Percentiles rank a stretch among this genome's conserved stretches.
Evolutionary conservation across 2,113 vertebrate species (phyloP).

Genomic region (Pavo muticus): DNA sequence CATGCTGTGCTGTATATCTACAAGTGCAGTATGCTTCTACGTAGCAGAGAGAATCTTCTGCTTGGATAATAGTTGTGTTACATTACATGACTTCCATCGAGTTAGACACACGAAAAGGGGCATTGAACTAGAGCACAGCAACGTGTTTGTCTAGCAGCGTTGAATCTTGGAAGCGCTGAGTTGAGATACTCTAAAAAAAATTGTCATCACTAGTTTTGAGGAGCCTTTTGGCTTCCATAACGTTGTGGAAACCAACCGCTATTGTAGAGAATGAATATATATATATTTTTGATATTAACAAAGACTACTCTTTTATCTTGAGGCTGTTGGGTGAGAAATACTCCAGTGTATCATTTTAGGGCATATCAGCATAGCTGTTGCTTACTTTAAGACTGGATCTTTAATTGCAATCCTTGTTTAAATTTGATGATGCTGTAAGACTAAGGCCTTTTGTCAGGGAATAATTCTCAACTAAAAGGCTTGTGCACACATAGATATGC

Average conservation of each 20-base stretch:
- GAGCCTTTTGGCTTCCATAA: background rate
- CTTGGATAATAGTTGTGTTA: background rate
- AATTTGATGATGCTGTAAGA: background rate
- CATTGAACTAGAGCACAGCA: background rate
- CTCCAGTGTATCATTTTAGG: conserved; percentile 5
- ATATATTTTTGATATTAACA: background rate
- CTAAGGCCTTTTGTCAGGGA: background rate
- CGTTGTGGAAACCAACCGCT: background rate
- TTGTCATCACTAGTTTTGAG: background rate
- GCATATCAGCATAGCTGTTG: background rate
- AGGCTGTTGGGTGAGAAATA: background rate
- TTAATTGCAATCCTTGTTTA: background rate
- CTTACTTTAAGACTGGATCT: background rate
- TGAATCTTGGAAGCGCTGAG: background rate
- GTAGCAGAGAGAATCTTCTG: conserved; percentile 41
- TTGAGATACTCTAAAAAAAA: background rate
- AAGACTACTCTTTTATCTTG: background rate
- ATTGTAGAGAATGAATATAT: background rate
- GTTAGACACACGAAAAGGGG: background rate
- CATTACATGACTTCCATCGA: background rate
- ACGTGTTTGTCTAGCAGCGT: background rate
- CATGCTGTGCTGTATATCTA: conserved; percentile 38
- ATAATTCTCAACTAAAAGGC: background rate
- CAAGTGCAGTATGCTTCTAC: conserved; percentile 54
- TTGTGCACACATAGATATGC: background rate